Percentiles rank a stretch among this genome's conserved stretches.
phyloP scores from a whole-genome alignment of 2,113 vertebrate genomes.

The Stomatorhinus ivindoensis region DNA sequence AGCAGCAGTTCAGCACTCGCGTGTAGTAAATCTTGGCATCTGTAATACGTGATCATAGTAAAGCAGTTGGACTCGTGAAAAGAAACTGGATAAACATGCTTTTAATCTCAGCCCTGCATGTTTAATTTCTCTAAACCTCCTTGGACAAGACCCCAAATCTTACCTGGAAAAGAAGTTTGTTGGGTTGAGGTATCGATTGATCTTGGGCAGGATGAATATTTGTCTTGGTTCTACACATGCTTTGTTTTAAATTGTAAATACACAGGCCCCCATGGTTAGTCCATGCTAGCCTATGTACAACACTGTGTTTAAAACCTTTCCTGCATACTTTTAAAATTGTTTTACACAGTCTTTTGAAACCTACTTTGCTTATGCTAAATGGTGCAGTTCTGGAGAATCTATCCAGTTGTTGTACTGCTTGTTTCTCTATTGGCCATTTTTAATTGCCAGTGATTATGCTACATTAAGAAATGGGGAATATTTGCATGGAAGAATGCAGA shows the following conservation, averaged over 20 bases:
- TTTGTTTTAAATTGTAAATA: background rate
- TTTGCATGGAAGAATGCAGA: conserved; percentile 31
- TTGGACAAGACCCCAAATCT: background rate
- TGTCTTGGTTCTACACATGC: background rate
- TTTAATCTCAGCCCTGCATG: background rate
- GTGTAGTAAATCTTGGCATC: background rate
- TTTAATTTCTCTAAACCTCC: background rate
- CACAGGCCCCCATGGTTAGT: background rate
- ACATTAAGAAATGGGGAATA: background rate
- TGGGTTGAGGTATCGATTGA: background rate
- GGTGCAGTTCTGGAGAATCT: conserved; percentile 17
- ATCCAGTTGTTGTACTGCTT: conserved; percentile 9
- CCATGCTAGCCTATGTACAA: conserved; percentile 26
- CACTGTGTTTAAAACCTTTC: conserved; percentile 10
- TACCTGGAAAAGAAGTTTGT: background rate
- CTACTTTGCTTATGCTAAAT: conserved; percentile 18
- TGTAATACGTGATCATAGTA: background rate
- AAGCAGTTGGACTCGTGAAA: background rate
- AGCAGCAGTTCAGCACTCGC: background rate
- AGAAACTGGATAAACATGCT: background rate
- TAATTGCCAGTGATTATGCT: conserved; percentile 18
- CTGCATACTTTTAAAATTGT: background rate
- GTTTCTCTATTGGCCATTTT: conserved; percentile 33
- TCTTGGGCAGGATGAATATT: background rate
- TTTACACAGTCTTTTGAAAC: conserved; percentile 16